phyloP scores from a whole-genome alignment of 1,140 invertebrate species.

The Drosophila teissieri region DNA sequence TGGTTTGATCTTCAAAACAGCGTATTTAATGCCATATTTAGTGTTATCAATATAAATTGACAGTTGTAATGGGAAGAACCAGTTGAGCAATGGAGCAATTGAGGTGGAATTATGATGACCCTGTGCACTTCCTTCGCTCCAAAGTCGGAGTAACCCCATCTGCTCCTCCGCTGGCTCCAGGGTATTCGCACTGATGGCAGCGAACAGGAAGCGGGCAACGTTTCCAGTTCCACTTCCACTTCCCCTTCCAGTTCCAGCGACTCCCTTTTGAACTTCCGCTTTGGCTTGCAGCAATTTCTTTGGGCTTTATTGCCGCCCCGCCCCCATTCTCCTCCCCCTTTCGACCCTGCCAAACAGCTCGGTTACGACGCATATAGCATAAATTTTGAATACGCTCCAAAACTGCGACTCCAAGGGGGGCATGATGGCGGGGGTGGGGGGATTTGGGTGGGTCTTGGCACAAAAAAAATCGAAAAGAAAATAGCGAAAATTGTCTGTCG shows the following conservation, averaged over 20 bases:
- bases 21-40: neutral
- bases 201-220: slow-evolving; percentile 72
- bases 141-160: neutral
- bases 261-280: slow-evolving; percentile 79
- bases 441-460: neutral
- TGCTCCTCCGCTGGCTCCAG: neutral
- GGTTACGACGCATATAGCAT: slow-evolving; percentile 76
- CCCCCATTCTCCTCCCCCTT: slow-evolving; percentile 2
- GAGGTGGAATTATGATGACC: neutral
- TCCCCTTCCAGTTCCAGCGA: slow-evolving; percentile 74
- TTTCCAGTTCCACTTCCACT: slow-evolving; percentile 76
- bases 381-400: slow-evolving; percentile 80
- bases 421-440: neutral
- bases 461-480: slow-evolving; percentile 45
- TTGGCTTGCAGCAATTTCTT: slow-evolving; percentile 80
- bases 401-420: slow-evolving; percentile 22
- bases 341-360: slow-evolving; percentile 34
- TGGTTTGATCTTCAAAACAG: too few relatives aligned
- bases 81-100: too few relatives aligned
- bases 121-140: neutral
- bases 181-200: slow-evolving; percentile 47
- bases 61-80: too few relatives aligned
- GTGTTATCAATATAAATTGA: too few relatives aligned
- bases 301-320: slow-evolving; percentile 72
- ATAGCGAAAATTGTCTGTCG: slow-evolving; percentile 82